These are phyloP conservation scores for Altica lythri DNA, from an alignment of 2,888 invertebrate species.

Conservation along the genomic window DNA sequence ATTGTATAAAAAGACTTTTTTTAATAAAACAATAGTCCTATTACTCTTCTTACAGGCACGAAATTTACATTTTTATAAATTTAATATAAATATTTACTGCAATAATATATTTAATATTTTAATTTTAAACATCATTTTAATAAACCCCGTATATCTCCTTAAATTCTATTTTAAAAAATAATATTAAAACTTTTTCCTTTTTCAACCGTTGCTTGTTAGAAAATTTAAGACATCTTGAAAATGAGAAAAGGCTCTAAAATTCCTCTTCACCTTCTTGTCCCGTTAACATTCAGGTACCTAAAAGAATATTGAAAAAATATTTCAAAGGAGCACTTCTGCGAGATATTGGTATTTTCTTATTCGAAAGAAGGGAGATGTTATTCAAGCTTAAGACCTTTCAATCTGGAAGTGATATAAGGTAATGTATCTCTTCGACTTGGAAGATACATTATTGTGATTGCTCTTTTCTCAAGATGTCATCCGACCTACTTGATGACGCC, in stretches of 20 bases:
- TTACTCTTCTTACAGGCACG: too few species aligned
- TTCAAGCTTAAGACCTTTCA: constrained; percentile 29
- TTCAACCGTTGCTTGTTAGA: too few species aligned
- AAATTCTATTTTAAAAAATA: too few species aligned
- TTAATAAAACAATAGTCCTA: too few species aligned
- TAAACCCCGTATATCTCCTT: too few species aligned
- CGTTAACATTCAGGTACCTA: constrained; percentile 15
- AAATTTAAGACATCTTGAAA: too few species aligned
- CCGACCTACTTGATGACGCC: constrained; percentile 25
- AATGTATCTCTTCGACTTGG: constrained; percentile 29
- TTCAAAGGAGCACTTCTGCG: constrained; percentile 24
- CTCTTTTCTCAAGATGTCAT: constrained; percentile 32
- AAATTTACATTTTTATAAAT: too few species aligned
- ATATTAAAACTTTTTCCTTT: too few species aligned
- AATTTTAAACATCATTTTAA: too few species aligned
- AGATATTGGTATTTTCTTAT: constrained; percentile 27
- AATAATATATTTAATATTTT: too few species aligned
- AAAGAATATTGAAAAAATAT: constrained; percentile 23
- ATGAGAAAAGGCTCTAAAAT: background rate
- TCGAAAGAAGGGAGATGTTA: constrained; percentile 23
- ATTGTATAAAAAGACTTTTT: too few species aligned
- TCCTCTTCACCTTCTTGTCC: background rate
- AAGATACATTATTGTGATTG: constrained; percentile 35
- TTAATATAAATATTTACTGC: too few species aligned
- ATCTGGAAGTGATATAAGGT: constrained; percentile 33